phyloP scores from a whole-genome alignment of 2,797 vertebrate species.

The Lagorchestes hirsutus region DNA sequence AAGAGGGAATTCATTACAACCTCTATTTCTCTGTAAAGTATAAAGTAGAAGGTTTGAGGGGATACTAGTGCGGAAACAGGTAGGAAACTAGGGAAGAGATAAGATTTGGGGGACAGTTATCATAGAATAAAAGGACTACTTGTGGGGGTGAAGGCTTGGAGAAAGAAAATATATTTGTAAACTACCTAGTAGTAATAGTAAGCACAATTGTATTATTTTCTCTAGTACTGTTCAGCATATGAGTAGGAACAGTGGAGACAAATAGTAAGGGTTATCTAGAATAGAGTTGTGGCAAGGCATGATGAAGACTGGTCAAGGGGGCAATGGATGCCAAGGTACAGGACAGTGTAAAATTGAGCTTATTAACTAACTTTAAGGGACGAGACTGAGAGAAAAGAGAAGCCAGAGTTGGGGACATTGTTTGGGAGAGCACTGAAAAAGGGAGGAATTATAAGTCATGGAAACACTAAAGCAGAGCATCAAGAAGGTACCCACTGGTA shows the following conservation, averaged over 20 bases:
- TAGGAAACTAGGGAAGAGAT: neutral
- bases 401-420: neutral
- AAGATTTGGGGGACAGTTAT: neutral
- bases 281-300: neutral
- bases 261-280: neutral
- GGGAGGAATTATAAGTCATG: neutral
- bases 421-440: neutral
- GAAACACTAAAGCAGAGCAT: neutral
- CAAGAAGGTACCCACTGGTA: neutral
- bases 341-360: neutral
- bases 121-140: neutral
- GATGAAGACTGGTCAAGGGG: neutral
- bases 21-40: neutral
- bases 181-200: neutral
- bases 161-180: neutral
- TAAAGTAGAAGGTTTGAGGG: neutral
- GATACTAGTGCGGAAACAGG: neutral
- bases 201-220: neutral
- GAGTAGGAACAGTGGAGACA: neutral
- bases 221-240: neutral
- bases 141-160: neutral
- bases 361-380: neutral
- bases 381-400: neutral
- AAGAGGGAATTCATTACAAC: neutral
- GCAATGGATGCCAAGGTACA: neutral